Percentiles rank a stretch among this genome's conserved stretches.
Evolutionary conservation across 1,140 invertebrate genomes (phyloP).

Genomic region (Polyergus mexicanus): DNA sequence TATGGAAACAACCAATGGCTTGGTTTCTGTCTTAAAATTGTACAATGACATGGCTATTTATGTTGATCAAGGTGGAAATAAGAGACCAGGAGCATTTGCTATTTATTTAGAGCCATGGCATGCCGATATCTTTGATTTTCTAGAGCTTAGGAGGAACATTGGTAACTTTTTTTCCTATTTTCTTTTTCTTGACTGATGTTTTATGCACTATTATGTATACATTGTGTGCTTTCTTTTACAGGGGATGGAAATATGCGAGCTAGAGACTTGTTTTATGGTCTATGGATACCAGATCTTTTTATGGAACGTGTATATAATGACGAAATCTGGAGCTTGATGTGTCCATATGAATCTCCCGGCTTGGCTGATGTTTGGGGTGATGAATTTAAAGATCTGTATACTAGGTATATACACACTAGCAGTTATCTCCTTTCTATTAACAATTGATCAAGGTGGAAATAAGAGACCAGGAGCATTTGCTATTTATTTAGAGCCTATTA

Average conservation of each 20-base stretch:
- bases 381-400: conserved; percentile 97
- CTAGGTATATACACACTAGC: conserved; percentile 86
- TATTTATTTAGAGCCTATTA: conserved; percentile 99
- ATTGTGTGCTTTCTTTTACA: conserved; percentile 48
- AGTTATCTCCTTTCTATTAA: not conserved
- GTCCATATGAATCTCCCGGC: conserved; percentile 97
- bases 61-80: conserved; percentile 99
- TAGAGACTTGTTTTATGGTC: conserved; percentile 98
- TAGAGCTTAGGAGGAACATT: conserved; percentile 97
- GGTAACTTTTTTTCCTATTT: conserved; percentile 85
- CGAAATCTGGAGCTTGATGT: conserved; percentile 98
- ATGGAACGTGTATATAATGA: conserved; percentile 98
- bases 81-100: conserved; percentile 99
- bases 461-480: conserved; percentile 99
- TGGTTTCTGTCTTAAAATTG: conserved; percentile 99
- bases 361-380: conserved; percentile 97
- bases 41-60: conserved; percentile 99
- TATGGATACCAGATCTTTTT: conserved; percentile 99
- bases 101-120: conserved; percentile 99
- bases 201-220: not conserved
- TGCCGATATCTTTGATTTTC: conserved; percentile 98
- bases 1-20: conserved; percentile 97
- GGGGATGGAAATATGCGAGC: conserved; percentile 94
- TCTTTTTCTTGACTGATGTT: conserved; percentile 88
- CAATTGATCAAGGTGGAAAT: conserved; percentile 97